These are phyloP conservation scores for Holothuria glaberrima DNA, from an alignment of 35 echinoderm and acorn worm species.

Conservation along the genomic window DNA sequence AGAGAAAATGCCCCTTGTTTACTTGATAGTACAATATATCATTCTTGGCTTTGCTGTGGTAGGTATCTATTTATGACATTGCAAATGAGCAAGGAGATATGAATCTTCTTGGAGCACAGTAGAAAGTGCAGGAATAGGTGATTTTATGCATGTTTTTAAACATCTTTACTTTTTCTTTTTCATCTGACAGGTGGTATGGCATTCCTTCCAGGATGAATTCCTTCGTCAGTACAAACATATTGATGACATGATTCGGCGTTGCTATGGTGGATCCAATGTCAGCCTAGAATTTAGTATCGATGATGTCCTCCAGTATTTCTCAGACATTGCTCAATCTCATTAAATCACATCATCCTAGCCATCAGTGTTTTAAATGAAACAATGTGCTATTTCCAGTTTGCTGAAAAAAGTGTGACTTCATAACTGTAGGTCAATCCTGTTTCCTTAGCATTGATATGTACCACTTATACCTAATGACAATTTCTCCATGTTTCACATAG, in stretches of 20 bases:
- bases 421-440: too few relatives aligned
- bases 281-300: conserved; percentile 89
- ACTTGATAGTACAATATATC: background rate
- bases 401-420: too few relatives aligned
- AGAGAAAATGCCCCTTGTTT: background rate
- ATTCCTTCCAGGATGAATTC: conserved; percentile 94
- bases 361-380: too few relatives aligned
- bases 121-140: background rate
- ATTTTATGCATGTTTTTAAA: background rate
- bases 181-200: conserved; percentile 86
- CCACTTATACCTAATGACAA: too few relatives aligned
- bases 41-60: too few relatives aligned
- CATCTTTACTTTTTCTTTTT: background rate
- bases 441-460: too few relatives aligned
- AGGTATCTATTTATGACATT: background rate
- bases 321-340: conserved; percentile 95
- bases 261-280: conserved; percentile 90
- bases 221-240: conserved; percentile 96
- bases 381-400: too few relatives aligned
- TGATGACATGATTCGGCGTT: conserved; percentile 78
- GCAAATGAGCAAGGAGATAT: background rate
- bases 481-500: too few relatives aligned
- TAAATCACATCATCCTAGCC: background rate
- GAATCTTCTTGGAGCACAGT: background rate
- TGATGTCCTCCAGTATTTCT: conserved; percentile 90